Evolutionary conservation across 2,888 invertebrate species (phyloP), one percentile per base, ranked within the genome.

Genomic region (Lycophotia porphyrea): DNA sequence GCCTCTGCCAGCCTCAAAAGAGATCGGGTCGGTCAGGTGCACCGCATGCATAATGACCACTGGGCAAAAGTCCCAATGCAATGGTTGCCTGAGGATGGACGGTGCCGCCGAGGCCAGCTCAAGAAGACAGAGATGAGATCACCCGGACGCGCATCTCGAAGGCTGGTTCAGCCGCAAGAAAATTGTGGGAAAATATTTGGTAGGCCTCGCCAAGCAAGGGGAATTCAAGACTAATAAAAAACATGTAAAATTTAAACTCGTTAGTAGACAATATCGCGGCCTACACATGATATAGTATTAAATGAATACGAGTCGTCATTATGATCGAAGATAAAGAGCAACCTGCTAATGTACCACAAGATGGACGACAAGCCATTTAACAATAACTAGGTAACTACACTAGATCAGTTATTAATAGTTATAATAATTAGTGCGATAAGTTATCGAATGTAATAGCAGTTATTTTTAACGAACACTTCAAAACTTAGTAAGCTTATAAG

Each of bases 241-340:
- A 24, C 13, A 39, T 75, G 55, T 66, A 73, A 80, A 82, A 77
- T 39, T 47, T 61, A 69, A 67, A 74, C 58, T 84, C 81, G 82
- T 86, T 90, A 89, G 86, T 88, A 84, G 93, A 93, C 92, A 94
- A 93, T 93, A 93, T 91, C 88, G 92, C 91, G 95, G 95, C 95
- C 95, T 95, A 95, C 88, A 80, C 81, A 85, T 79, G 71, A 86
- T 86, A 83, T 86, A 83, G 82, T 87, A 84, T 77, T 71, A 74
- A 84, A 81, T 70, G 70, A 84, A 81, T 81, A 79, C 75, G 76
- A 75, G 74, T 85, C 74, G 75, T 84, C 82, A 78, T 84, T 84
- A 80, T 15, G 74, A 80, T 75, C 39, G 76, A 58, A 78, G 60
- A 78, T 66, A 66, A 55, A 71, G 39, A 52, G 65, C 67, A 76